phyloP scores from a whole-genome alignment of 2,888 invertebrate genomes.

The Chloromyia formosa region DNA sequence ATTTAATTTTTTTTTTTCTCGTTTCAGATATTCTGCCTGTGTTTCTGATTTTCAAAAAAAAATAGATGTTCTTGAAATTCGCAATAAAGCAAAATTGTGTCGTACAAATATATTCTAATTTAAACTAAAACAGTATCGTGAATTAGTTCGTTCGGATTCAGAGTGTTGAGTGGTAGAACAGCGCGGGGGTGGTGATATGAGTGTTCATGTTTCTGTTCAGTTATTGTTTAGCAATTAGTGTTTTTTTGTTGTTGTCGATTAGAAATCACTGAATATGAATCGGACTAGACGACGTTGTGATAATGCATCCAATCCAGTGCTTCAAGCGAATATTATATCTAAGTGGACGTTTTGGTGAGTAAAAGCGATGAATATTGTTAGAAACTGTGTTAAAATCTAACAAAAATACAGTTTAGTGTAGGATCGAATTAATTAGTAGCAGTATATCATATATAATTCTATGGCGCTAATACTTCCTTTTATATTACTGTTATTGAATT shows the following conservation, averaged over 20 bases:
- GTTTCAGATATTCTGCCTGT: too few species aligned
- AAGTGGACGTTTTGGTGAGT: slow-evolving; percentile 75
- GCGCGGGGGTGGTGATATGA: too few species aligned
- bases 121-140: too few species aligned
- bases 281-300: slow-evolving; percentile 64
- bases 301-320: slow-evolving; percentile 70
- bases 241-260: background rate
- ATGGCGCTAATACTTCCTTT: background rate
- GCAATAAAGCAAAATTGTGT: too few species aligned
- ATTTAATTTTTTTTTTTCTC: too few species aligned
- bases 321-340: slow-evolving; percentile 71
- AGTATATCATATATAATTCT: background rate
- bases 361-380: background rate
- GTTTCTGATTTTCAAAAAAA: too few species aligned
- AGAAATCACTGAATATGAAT: slow-evolving; percentile 56
- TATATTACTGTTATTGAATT: background rate
- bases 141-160: too few species aligned
- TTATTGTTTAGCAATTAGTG: background rate
- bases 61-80: too few species aligned
- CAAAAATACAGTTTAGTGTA: slow-evolving; percentile 57
- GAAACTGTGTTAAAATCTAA: background rate
- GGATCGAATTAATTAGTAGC: slow-evolving; percentile 68
- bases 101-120: too few species aligned
- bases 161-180: too few species aligned
- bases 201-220: too few species aligned